Conservation (phyloP, 2,888 invertebrate species). For the Dilophus febrilis region DNA sequence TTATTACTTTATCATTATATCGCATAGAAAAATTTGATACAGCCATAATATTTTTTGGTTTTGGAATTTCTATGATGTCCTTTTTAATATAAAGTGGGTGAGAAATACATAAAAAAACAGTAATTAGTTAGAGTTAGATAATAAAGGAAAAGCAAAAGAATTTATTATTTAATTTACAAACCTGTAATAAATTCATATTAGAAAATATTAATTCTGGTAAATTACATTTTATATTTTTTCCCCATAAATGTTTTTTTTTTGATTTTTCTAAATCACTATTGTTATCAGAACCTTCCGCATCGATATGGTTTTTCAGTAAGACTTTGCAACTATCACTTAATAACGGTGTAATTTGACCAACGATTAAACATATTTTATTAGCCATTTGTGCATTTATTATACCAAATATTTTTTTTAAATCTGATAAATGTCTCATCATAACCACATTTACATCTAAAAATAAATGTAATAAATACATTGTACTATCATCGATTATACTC, state of each 20-base stretch:
- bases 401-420: slow-evolving; percentile 43
- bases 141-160: no score
- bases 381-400: slow-evolving; percentile 34
- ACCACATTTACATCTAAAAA: slow-evolving; percentile 40
- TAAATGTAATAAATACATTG: slow-evolving; percentile 40
- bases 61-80: no score
- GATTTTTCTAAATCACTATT: neutral
- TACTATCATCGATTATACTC: slow-evolving; percentile 43
- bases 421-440: slow-evolving; percentile 37
- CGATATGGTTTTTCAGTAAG: slow-evolving; percentile 23
- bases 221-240: slow-evolving; percentile 9
- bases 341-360: slow-evolving; percentile 31
- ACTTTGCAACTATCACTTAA: slow-evolving; percentile 34
- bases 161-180: no score
- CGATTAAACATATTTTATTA: slow-evolving; percentile 40
- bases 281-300: neutral
- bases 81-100: no score
- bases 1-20: slow-evolving; percentile 16
- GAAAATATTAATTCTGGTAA: slow-evolving; percentile 4
- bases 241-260: slow-evolving; percentile 7
- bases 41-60: neutral
- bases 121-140: no score
- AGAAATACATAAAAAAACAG: no score
- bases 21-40: slow-evolving; percentile 15
- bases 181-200: neutral